phyloP scores from a whole-genome alignment of 2,888 invertebrate species.

The Acronicta alni region DNA sequence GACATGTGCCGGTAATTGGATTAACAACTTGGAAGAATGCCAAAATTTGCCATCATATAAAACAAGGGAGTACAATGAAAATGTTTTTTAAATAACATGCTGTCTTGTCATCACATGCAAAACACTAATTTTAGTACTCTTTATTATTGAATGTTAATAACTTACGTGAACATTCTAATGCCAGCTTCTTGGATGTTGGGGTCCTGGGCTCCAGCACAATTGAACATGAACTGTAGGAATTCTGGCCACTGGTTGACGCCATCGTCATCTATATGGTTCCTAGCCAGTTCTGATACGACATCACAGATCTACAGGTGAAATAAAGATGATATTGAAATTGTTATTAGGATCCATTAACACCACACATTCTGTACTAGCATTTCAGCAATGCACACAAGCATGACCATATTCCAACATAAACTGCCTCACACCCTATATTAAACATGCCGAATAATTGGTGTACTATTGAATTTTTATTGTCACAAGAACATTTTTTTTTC shows the following conservation, averaged over 20 bases:
- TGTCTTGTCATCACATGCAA: slow-evolving; percentile 5
- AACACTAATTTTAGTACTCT: no score
- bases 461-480: no score
- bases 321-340: neutral
- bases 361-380: no score
- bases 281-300: slow-evolving; percentile 98
- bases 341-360: neutral
- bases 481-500: no score
- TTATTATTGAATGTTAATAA: slow-evolving; percentile 29
- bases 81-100: slow-evolving; percentile 21
- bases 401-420: no score
- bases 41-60: slow-evolving; percentile 23
- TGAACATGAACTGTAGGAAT: slow-evolving; percentile 97
- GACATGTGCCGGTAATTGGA: neutral
- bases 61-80: slow-evolving; percentile 21
- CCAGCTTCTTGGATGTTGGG: slow-evolving; percentile 97
- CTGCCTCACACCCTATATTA: no score
- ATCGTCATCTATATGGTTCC: slow-evolving; percentile 98
- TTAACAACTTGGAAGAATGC: slow-evolving; percentile 26
- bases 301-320: slow-evolving; percentile 92
- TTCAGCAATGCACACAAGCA: no score
- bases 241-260: slow-evolving; percentile 99
- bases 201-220: slow-evolving; percentile 96
- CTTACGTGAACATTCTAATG: slow-evolving; percentile 97
- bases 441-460: no score